Base-by-base conservation (phyloP, 2,113 vertebrate genomes). In the Chlorocebus sabaeus region DNA sequence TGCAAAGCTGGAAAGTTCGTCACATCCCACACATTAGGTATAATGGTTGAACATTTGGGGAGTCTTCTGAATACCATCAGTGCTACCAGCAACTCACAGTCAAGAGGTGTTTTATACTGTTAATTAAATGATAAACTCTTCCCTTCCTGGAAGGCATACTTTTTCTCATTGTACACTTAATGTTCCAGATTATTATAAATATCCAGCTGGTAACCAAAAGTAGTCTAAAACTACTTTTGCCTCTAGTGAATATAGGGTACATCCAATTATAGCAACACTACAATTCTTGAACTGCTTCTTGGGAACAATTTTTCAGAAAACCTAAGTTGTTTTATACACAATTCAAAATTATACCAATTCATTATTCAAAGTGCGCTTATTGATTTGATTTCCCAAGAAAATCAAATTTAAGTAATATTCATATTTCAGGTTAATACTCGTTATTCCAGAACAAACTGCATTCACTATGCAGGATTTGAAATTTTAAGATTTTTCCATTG, bases 401-500 rank as follows among this genome's bases (percentile, higher is more conserved):
- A 96, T 93, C 57, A 97, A 40, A 96, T 96, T 95, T 72, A 55
- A 97, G 97, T 97, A 97, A 98, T 96, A 97, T 93, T 97, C 94
- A 96, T 93, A 97, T 97, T 98, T 98, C 85, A 89, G 89, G n/a
- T 85, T 86, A 94, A 96, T 89, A 79, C 27, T 89, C 59, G 91
- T 95, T 97, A 95, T 94, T 97, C 67, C 67, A 96, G 78, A 98
- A 72, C 85, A 97, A 97, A 22, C 18, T 92, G 73, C 11, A 92
- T 98, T 98, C 97, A 97, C 96, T 95, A 97, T 40, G 55, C 50
- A 97, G 52, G 52, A 98, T 98, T 98, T 98, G 87, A 98, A 98
- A 22, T 8, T 70, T 96, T 97, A 97, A 95, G 89, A 17, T 80
- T 96, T 97, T 98, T 93, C 0, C 59, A 92, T 1, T 0, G 87